Conservation (phyloP, 2,888 invertebrate species). For the Zeuzera pyrina region DNA sequence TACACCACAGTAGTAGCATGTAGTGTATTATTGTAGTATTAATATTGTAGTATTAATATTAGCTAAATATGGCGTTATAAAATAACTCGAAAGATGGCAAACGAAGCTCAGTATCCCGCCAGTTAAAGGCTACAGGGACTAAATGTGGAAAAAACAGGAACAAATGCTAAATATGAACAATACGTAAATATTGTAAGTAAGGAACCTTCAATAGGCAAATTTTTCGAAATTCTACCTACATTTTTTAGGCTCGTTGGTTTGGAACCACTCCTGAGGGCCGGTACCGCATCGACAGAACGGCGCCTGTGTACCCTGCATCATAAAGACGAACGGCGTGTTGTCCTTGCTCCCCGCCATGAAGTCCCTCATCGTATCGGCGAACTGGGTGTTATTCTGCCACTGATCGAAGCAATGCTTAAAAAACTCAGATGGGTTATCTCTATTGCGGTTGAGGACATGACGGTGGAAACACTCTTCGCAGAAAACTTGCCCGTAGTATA, state of each 20-base stretch:
- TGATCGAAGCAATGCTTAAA: constrained; percentile 56
- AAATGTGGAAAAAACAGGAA: too few relatives aligned
- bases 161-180: too few relatives aligned
- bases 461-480: constrained; percentile 57
- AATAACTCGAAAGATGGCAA: too few relatives aligned
- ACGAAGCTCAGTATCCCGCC: too few relatives aligned
- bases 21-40: too few relatives aligned
- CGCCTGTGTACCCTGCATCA: constrained; percentile 44
- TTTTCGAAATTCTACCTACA: constrained; percentile 27
- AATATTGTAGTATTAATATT: too few relatives aligned
- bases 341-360: constrained; percentile 43
- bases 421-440: constrained; percentile 53
- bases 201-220: background rate
- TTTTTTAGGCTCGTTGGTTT: constrained; percentile 45
- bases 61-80: too few relatives aligned
- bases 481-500: constrained; percentile 62
- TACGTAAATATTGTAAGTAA: too few relatives aligned
- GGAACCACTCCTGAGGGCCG: constrained; percentile 39
- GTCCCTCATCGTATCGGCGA: constrained; percentile 44
- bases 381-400: constrained; percentile 50
- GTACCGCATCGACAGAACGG: constrained; percentile 44
- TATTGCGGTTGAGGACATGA: constrained; percentile 39
- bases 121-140: too few relatives aligned
- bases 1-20: too few relatives aligned
- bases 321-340: constrained; percentile 41